These are phyloP conservation scores for Rostratula benghalensis DNA, from an alignment of 2,113 vertebrate species.

Conservation along the genomic window DNA sequence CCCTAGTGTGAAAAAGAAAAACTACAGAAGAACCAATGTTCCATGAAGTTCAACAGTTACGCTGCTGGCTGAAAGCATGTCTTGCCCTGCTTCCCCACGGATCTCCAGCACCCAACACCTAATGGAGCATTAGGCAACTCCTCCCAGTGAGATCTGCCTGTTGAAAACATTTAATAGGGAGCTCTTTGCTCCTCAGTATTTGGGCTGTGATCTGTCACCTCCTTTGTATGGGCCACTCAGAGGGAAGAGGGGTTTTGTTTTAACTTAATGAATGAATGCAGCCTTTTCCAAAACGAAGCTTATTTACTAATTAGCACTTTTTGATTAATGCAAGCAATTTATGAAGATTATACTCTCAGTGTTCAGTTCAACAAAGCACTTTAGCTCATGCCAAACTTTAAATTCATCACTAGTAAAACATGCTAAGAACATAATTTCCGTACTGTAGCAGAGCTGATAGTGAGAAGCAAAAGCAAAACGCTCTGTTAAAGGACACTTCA, in stretches of 20 bases:
- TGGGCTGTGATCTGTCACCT: not conserved
- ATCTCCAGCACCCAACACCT: not conserved
- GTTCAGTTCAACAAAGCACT: slow-evolving; percentile 8
- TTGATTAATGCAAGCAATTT: slow-evolving; percentile 17
- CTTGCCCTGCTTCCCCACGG: not conserved
- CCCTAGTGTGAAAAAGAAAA: not conserved
- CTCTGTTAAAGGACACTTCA: not conserved
- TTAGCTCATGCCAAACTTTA: not conserved
- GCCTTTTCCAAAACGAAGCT: not conserved
- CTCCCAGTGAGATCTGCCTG: not conserved
- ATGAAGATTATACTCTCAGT: not conserved
- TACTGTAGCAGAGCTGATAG: not conserved
- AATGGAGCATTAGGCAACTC: not conserved
- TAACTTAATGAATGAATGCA: not conserved
- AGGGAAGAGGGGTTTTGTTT: not conserved
- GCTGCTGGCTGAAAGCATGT: not conserved
- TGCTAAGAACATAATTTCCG: not conserved
- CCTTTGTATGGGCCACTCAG: not conserved
- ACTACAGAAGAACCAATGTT: not conserved
- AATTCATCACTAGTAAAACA: slow-evolving; percentile 10
- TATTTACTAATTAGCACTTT: slow-evolving; percentile 38
- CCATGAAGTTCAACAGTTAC: not conserved
- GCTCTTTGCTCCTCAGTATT: not conserved
- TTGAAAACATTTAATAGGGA: not conserved
- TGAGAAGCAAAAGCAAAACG: not conserved